These are phyloP conservation scores for Thalassophryne amazonica DNA, from an alignment of 2,797 vertebrate genomes.

Conservation along the genomic window DNA sequence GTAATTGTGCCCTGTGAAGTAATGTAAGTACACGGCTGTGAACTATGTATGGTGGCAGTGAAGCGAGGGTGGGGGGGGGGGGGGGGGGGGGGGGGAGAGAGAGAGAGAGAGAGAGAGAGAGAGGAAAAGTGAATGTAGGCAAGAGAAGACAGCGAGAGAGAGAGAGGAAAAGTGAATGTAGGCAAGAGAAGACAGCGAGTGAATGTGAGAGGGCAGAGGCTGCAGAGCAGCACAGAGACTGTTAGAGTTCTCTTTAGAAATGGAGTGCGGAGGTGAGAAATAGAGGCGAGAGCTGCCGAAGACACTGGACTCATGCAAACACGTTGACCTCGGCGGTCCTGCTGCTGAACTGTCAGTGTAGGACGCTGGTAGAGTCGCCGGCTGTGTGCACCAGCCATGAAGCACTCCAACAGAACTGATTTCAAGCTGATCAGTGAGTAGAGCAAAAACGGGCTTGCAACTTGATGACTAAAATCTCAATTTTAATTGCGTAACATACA, in stretches of 20 bases:
- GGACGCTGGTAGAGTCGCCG: constrained; percentile 43
- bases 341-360: constrained; percentile 54
- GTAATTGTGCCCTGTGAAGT: constrained; percentile 5
- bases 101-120: neutral
- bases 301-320: constrained; percentile 72
- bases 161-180: constrained; percentile 9
- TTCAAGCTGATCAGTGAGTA: constrained; percentile 82
- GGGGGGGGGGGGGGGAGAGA: neutral
- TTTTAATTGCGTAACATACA: too few relatives aligned
- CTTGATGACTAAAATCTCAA: too few relatives aligned
- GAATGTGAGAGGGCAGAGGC: constrained; percentile 11
- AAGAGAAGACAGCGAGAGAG: neutral
- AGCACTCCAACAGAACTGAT: constrained; percentile 73
- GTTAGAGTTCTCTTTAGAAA: constrained; percentile 15
- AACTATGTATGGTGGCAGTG: constrained; percentile 56
- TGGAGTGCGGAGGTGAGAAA: constrained; percentile 2
- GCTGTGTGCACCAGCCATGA: constrained; percentile 66
- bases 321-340: constrained; percentile 66
- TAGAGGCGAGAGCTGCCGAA: constrained; percentile 61
- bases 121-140: neutral
- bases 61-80: constrained; percentile 31
- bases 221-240: constrained; percentile 11
- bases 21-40: constrained; percentile 43
- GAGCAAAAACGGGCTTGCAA: too few relatives aligned
- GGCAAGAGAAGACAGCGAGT: neutral